Evolutionary conservation across 2,113 vertebrate species (phyloP).

Genomic region (Lanius ludovicianus): DNA sequence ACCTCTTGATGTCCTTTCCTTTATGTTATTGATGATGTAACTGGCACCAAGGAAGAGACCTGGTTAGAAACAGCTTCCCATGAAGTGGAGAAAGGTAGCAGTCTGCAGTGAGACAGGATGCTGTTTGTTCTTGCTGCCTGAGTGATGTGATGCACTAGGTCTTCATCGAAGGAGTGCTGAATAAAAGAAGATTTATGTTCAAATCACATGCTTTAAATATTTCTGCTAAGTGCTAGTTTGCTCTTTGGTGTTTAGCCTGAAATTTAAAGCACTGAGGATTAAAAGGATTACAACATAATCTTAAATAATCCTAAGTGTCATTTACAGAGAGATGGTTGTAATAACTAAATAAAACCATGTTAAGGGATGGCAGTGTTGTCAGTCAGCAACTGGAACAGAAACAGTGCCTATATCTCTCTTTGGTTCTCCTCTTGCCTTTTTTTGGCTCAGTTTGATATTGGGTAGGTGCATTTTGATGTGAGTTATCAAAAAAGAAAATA

Average conservation of each 20-base stretch:
- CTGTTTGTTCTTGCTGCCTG: conserved; percentile 55
- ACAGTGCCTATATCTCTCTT: neutral
- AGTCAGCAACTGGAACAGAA: conserved; percentile 80
- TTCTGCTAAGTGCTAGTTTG: conserved; percentile 89
- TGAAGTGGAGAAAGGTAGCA: neutral
- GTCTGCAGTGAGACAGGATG: conserved; percentile 25
- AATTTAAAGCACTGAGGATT: conserved; percentile 99
- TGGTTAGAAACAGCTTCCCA: neutral
- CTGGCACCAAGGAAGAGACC: neutral
- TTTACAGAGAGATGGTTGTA: conserved; percentile 92
- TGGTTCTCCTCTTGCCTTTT: neutral
- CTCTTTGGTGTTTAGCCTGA: conserved; percentile 95
- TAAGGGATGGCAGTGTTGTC: conserved; percentile 87
- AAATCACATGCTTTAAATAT: conserved; percentile 89
- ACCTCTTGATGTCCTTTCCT: neutral
- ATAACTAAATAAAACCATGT: conserved; percentile 90
- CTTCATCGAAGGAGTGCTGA: conserved; percentile 68
- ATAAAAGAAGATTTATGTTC: conserved; percentile 82
- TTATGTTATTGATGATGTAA: neutral
- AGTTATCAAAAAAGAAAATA: neutral
- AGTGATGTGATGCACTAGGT: conserved; percentile 58
- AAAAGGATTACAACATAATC: conserved; percentile 99
- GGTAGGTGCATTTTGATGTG: neutral
- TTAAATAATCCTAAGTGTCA: conserved; percentile 99
- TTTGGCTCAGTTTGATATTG: neutral